A percentile compares a stretch with the other conserved stretches of the same genome.
These are phyloP conservation scores for Schizaphis graminum DNA, from an alignment of 2,888 invertebrate species.

Conservation along the genomic window DNA sequence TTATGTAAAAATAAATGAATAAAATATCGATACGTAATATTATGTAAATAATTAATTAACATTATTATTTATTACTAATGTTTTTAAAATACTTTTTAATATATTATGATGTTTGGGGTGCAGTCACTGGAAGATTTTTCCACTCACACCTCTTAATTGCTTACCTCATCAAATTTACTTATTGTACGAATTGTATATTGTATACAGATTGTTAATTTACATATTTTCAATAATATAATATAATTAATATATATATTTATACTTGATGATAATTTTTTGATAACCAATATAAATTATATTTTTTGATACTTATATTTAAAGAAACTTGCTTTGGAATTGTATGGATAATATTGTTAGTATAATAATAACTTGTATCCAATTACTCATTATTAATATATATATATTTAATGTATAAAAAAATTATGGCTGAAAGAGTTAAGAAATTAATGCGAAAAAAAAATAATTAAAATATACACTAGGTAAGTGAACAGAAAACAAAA, in stretches of 20 bases:
- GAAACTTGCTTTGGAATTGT: neutral
- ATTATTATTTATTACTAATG: neutral
- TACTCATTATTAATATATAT: neutral
- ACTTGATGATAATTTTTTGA: neutral
- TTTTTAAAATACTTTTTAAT: neutral
- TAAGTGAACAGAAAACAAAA: neutral
- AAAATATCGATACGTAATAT: neutral
- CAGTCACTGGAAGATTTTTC: no score
- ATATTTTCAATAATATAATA: neutral
- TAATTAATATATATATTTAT: no score
- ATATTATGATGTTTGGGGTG: neutral
- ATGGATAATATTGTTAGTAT: neutral
- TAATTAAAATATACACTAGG: neutral
- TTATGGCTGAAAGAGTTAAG: neutral
- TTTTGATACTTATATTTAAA: neutral
- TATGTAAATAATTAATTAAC: no score
- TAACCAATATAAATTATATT: neutral
- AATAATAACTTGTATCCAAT: neutral
- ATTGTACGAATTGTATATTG: no score
- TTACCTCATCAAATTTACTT: no score
- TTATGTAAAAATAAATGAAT: neutral
- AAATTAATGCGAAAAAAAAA: slow-evolving; percentile 6
- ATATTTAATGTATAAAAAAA: neutral
- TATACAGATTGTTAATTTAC: no score
- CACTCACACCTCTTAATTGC: no score